A percentile compares a stretch with the other conserved stretches of the same genome.
Conservation (phyloP, 1,140 invertebrate species). For the Apocrypta bakeri region DNA sequence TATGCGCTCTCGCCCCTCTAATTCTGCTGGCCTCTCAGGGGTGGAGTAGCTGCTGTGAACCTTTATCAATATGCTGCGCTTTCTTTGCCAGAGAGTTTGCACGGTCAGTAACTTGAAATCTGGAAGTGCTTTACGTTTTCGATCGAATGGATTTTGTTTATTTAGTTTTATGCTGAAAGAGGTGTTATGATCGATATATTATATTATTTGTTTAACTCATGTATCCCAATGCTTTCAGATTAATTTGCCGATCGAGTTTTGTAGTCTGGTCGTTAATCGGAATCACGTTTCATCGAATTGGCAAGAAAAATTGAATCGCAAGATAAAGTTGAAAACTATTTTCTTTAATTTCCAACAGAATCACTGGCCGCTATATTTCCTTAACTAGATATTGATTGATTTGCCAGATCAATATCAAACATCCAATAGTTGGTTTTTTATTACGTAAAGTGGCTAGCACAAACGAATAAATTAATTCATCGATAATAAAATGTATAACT, state of each 20-base stretch:
- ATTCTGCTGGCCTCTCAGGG: conserved; percentile 3
- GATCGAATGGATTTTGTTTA: too few relatives aligned
- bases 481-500: background rate
- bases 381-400: background rate
- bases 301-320: too few relatives aligned
- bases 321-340: background rate
- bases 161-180: too few relatives aligned
- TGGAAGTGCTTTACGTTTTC: too few relatives aligned
- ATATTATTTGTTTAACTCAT: too few relatives aligned
- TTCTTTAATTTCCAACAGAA: background rate
- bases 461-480: background rate
- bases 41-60: background rate
- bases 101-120: too few relatives aligned
- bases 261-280: too few relatives aligned
- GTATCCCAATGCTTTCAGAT: too few relatives aligned
- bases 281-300: too few relatives aligned
- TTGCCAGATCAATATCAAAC: background rate
- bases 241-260: too few relatives aligned
- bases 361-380: background rate
- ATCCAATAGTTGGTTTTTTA: too few relatives aligned
- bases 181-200: too few relatives aligned
- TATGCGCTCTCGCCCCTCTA: background rate
- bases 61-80: conserved; percentile 9
- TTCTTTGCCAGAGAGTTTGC: background rate
- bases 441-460: background rate